Evolutionary conservation across 2,888 invertebrate species (phyloP).

Genomic region (Drosophila helvetica): DNA sequence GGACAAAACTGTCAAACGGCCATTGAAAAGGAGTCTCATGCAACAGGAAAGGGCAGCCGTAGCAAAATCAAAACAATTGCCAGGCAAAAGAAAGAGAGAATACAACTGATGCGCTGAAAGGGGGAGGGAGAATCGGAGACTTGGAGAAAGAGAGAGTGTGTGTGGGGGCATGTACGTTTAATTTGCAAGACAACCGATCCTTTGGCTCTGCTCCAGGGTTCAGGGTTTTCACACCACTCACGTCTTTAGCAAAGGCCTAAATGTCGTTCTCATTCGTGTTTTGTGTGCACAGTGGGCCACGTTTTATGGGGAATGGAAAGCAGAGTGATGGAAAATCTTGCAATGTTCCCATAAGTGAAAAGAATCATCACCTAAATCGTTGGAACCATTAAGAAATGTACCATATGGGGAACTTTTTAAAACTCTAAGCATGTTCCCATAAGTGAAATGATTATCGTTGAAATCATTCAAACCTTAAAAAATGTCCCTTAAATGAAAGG

Average conservation of each 20-base stretch:
- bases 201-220: constrained; percentile 21
- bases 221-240: neutral
- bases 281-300: neutral
- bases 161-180: constrained; percentile 78
- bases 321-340: neutral
- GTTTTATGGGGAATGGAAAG: neutral
- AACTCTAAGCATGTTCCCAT: neutral
- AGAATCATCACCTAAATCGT: neutral
- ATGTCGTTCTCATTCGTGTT: neutral
- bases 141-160: neutral
- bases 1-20: constrained; percentile 40
- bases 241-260: neutral
- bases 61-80: constrained; percentile 63
- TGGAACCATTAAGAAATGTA: neutral
- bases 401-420: no score
- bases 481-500: neutral
- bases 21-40: constrained; percentile 29
- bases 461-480: neutral
- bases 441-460: neutral
- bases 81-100: constrained; percentile 44
- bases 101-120: neutral
- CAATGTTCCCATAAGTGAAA: neutral
- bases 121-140: neutral
- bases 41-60: constrained; percentile 62
- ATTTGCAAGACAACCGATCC: constrained; percentile 81